A percentile compares a stretch with the other conserved stretches of the same genome.
These are phyloP conservation scores for Sylvicola cinctus DNA, from an alignment of 2,888 invertebrate genomes.

Conservation along the genomic window DNA sequence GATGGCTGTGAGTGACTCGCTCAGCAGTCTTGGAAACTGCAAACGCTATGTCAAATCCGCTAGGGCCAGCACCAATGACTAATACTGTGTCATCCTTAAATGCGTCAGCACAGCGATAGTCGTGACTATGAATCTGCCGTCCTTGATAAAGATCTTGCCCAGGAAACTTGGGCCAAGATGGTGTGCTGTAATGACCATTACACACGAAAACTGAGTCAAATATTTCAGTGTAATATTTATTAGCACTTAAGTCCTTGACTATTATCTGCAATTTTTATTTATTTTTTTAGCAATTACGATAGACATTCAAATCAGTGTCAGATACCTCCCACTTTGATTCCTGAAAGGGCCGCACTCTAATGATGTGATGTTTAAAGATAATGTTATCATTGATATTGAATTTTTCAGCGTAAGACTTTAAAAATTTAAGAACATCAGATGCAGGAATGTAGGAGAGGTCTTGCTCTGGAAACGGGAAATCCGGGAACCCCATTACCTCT, in stretches of 20 bases:
- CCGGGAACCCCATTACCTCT: conserved; percentile 82
- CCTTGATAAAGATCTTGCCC: conserved; percentile 45
- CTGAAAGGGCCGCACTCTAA: conserved; percentile 29
- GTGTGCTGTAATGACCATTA: conserved; percentile 71
- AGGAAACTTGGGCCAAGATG: conserved; percentile 44
- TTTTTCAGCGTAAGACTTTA: conserved; percentile 47
- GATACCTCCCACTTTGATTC: conserved; percentile 37
- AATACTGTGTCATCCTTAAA: conserved; percentile 47
- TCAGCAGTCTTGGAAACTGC: conserved; percentile 42
- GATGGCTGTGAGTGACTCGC: conserved; percentile 48
- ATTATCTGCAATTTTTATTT: conserved; percentile 14
- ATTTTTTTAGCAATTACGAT: too few relatives aligned
- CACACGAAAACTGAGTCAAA: conserved; percentile 67
- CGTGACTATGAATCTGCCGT: conserved; percentile 50
- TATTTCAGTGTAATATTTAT: conserved; percentile 27
- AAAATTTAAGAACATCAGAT: conserved; percentile 48
- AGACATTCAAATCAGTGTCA: background rate
- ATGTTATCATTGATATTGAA: conserved; percentile 44
- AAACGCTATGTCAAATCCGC: conserved; percentile 58
- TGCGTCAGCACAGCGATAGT: conserved; percentile 60
- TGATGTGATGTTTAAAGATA: conserved; percentile 35
- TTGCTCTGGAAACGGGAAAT: conserved; percentile 54
- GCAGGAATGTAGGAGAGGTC: conserved; percentile 54
- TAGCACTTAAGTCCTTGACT: conserved; percentile 13
- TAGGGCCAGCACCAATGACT: conserved; percentile 72